Conservation (phyloP, 2,888 invertebrate species). For the Andrena fulva region DNA sequence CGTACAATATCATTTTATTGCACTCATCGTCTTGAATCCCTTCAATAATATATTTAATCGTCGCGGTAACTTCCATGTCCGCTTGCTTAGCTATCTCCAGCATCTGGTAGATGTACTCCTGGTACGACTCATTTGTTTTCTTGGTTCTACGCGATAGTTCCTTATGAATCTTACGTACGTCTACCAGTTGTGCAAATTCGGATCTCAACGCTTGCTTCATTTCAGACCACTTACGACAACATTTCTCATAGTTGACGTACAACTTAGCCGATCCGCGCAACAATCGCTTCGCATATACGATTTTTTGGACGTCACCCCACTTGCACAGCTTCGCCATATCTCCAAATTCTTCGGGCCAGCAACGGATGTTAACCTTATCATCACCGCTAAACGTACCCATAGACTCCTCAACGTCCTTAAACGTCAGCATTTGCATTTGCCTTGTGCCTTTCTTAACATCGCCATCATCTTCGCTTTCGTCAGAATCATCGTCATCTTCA, state of each 20-base stretch:
- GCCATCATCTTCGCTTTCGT: too few relatives aligned
- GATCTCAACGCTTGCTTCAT: neutral
- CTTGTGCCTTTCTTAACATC: too few relatives aligned
- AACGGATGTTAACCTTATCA: neutral
- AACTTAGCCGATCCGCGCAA: constrained; percentile 3
- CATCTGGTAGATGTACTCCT: constrained; percentile 17
- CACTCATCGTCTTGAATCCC: constrained; percentile 46
- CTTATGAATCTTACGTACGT: neutral
- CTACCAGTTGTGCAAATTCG: neutral
- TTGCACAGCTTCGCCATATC: neutral
- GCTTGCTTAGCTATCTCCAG: constrained; percentile 29
- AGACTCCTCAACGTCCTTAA: constrained; percentile 1
- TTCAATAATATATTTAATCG: constrained; percentile 55
- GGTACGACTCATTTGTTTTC: constrained; percentile 1
- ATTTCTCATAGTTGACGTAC: neutral
- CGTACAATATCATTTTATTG: constrained; percentile 47
- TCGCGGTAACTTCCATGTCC: constrained; percentile 37
- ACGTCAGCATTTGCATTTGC: neutral
- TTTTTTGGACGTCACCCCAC: neutral
- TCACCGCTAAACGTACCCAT: constrained; percentile 1
- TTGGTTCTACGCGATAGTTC: neutral
- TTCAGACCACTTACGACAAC: neutral
- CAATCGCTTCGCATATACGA: neutral
- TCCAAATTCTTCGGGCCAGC: neutral
- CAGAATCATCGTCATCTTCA: too few relatives aligned